Base-by-base conservation (phyloP, 2,888 invertebrate genomes). In the Volucella bombylans region DNA sequence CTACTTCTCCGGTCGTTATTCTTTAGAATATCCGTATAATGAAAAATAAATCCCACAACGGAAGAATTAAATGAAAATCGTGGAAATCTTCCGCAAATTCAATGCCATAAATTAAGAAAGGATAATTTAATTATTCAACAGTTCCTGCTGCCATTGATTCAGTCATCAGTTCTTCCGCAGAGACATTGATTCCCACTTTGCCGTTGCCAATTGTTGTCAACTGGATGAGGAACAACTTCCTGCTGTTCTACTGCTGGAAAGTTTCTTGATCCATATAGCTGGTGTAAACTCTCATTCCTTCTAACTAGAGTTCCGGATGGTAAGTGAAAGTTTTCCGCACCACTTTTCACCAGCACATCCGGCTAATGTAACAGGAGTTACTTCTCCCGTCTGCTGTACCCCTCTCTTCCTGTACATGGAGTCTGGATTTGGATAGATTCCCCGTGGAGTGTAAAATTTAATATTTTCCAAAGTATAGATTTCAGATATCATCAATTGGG, bases 171-270 rank as follows among this genome's bases (percentile, higher is more conserved):
- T 62, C 39, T 61, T 62, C 69, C 61, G 54, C 67, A 41, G 57
- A 49, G 83, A 83, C 83, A 83, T 83, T 80, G 83, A 83, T 80
- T 76, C 65, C 83, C 83, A 83, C 83, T 83, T 83, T 83, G 64
- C 54, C 31, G 31, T 31, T 31, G 31, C 31, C 31, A 31, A 6
- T 31, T 31, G 31, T 43, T 43, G 59, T 43, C 59, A 49, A 49
- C 61, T 38, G 61, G 62, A 62, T 72, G 50, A 67, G 39, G 52
- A 61, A 54, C 61, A 79, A 83, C 79, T 79, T 83, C 57, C 80
- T 65, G 79, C 57, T 54, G 14, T 73, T 69, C 45, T 61, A 41
- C 68, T 69, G 59, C 31, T 31, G 31, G 31, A 31, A 83, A 76
- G 74, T 83, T 83, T 80, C 49, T 62, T 23, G 41, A 78, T 73